Evolutionary conservation across 2,797 vertebrate species (phyloP), one percentile per base, ranked within the genome.

Genomic region (Poecilia picta): DNA sequence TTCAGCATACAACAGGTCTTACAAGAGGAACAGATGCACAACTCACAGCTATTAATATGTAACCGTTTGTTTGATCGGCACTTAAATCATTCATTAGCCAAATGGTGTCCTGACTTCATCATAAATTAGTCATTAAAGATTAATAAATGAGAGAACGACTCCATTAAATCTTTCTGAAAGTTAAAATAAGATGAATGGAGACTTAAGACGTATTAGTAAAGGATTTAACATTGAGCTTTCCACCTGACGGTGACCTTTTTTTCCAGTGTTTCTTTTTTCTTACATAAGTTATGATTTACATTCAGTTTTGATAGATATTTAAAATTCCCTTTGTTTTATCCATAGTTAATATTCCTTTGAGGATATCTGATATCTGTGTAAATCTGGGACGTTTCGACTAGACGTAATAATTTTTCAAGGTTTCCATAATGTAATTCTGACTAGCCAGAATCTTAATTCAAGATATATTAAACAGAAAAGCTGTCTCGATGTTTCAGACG

Each of bases 51-150:
- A 76, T 86, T 83, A 80, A 89, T 81, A 59, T 43, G 81, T 83
- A 86, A 84, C 57, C 0, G 18, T 47, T 79, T 81, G 78, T 86
- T 84, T 79, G 71, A 3, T 68, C 74, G 41, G 77, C 15, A 25
- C 47, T 73, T 79, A 4, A 87, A 66, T 89, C 72, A 83, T 77
- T 89, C 8, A 83, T 82, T 62, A 83, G 74, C 68, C 51, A 74
- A 51, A 81, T 68, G 59, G 28, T 25, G 2, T 4, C 13, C 16
- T 46, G 13, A 23, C 55, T 79, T 49, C 51, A 59, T 80, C 33
- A 72, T 77, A 66, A 86, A 77, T 71, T 33, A 84, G 73, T 81
- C 70, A 83, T 86, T 84, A 70, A 68, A 84, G 49, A 39, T 43
- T 16, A 85, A 74, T 84, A 75, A 81, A 72, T 85, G 36, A 75